Evolutionary conservation across 2,113 vertebrate genomes (phyloP).

Genomic region (Rhynchomys soricoides): DNA sequence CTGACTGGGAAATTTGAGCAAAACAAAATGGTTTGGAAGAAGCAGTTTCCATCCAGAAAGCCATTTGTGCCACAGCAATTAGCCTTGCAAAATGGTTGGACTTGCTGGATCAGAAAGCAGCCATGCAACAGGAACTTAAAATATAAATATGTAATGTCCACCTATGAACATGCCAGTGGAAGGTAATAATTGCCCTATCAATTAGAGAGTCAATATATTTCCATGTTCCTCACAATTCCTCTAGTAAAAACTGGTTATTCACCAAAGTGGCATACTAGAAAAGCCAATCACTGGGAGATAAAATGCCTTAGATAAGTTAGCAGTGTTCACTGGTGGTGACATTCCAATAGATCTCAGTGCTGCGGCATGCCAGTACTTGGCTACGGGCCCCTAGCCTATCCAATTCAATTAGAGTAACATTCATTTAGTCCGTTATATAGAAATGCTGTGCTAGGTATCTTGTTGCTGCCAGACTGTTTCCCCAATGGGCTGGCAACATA

Average conservation of each 20-base stretch:
- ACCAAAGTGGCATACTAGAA: conserved; percentile 7
- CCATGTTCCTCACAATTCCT: conserved; percentile 7
- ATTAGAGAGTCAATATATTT: background rate
- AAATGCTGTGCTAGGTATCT: background rate
- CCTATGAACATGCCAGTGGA: background rate
- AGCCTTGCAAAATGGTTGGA: conserved; percentile 43
- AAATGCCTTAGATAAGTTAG: conserved; percentile 24
- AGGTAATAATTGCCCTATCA: background rate
- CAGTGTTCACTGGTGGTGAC: background rate
- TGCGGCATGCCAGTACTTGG: background rate
- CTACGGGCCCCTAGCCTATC: background rate
- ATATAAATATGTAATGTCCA: background rate
- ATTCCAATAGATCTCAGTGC: background rate
- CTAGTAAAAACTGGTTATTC: conserved; percentile 15
- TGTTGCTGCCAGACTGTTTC: background rate
- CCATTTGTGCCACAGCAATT: background rate
- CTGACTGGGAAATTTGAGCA: background rate
- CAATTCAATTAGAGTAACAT: background rate
- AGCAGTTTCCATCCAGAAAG: conserved; percentile 1
- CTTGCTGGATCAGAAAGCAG: conserved; percentile 37
- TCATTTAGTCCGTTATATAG: background rate
- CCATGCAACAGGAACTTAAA: background rate
- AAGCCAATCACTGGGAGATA: background rate
- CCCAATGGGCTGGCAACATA: background rate
- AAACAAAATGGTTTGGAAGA: conserved; percentile 23